A percentile compares a stretch with the other conserved stretches of the same genome.
Evolutionary conservation across 2,113 vertebrate genomes (phyloP).

Genomic region (Fulica atra): DNA sequence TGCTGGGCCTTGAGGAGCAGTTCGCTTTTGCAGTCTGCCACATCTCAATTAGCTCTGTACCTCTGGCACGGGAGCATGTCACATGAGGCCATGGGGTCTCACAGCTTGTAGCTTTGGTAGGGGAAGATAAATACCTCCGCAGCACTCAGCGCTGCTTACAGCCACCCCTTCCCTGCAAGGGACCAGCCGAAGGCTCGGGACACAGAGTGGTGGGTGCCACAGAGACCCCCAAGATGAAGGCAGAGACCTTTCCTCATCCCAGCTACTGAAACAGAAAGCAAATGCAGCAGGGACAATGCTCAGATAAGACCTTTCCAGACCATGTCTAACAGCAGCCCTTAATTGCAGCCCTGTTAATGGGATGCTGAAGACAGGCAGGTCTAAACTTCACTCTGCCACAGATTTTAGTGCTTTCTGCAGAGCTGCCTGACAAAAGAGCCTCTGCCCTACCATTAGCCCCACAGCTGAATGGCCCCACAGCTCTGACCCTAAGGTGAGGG

Average conservation of each 20-base stretch:
- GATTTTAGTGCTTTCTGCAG: neutral
- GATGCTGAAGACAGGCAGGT: neutral
- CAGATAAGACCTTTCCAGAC: neutral
- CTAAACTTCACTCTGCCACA: neutral
- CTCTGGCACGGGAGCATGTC: rapidly evolving
- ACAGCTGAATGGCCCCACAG: neutral
- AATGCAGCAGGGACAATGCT: neutral
- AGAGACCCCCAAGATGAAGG: neutral
- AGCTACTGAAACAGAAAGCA: neutral
- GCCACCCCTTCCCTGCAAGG: neutral
- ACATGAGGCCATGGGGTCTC: neutral
- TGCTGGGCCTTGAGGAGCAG: neutral
- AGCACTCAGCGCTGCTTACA: rapidly evolving
- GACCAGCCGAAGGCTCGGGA: neutral
- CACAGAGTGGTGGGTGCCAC: rapidly evolving
- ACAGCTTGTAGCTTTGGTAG: neutral
- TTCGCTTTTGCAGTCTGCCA: constrained; percentile 2
- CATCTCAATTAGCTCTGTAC: neutral
- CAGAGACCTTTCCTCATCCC: neutral
- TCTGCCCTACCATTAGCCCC: neutral
- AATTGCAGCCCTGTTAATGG: neutral
- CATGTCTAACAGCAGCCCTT: neutral
- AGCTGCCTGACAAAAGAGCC: neutral
- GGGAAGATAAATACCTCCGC: neutral
- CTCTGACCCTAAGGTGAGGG: neutral